These are phyloP conservation scores for Acarapis woodi DNA, from an alignment of 1,140 invertebrate genomes.

Conservation along the genomic window DNA sequence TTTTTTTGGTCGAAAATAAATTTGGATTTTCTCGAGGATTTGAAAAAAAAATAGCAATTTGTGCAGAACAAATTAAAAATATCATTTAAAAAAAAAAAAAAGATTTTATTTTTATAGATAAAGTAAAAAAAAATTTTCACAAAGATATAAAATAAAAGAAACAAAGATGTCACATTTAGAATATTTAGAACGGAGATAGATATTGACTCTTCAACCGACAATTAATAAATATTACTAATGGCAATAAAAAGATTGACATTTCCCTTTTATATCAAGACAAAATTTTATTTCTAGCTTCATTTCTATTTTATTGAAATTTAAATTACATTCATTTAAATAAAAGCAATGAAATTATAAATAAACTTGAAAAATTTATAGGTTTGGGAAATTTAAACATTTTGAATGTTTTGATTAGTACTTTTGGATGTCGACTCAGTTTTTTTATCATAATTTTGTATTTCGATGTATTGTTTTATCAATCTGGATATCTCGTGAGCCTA, in stretches of 20 bases:
- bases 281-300: too few species aligned
- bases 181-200: too few species aligned
- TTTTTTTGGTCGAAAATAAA: too few species aligned
- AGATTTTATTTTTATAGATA: not conserved
- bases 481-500: slow-evolving; percentile 40
- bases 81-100: not conserved
- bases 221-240: too few species aligned
- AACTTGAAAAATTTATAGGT: not conserved
- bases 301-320: not conserved
- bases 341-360: not conserved
- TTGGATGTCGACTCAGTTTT: slow-evolving; percentile 25
- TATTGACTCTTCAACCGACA: too few species aligned
- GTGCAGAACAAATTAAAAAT: too few species aligned
- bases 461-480: slow-evolving; percentile 82
- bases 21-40: too few species aligned
- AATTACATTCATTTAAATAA: not conserved
- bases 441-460: slow-evolving; percentile 20
- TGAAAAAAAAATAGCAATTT: too few species aligned
- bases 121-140: not conserved
- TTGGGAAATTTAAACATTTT: not conserved
- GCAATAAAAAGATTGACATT: not conserved
- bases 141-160: not conserved
- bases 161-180: too few species aligned
- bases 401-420: not conserved
- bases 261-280: not conserved